Evolutionary conservation across 2,113 vertebrate species (phyloP).

Genomic region (Daubentonia madagascariensis): DNA sequence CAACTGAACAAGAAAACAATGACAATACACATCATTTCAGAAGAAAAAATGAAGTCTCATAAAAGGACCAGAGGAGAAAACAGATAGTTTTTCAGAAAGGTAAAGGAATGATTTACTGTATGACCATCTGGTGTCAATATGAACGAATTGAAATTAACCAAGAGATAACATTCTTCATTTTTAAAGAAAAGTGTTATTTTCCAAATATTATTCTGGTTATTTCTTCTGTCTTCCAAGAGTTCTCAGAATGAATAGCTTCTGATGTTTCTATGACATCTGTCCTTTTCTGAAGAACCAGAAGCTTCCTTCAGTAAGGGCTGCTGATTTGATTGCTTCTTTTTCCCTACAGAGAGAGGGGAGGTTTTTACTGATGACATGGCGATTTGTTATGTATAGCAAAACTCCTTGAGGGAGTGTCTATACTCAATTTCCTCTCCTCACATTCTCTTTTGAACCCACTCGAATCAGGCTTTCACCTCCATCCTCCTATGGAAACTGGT

Average conservation of each 20-base stretch:
- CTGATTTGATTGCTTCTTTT: neutral
- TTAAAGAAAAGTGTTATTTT: conserved; percentile 13
- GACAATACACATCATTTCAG: neutral
- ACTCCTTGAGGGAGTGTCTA: neutral
- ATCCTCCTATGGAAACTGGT: neutral
- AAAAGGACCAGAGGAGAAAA: neutral
- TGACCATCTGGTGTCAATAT: neutral
- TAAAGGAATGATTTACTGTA: neutral
- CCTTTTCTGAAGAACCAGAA: neutral
- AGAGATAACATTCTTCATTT: neutral
- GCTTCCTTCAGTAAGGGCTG: neutral
- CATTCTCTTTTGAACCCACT: neutral
- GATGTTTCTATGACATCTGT: neutral
- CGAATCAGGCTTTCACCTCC: neutral
- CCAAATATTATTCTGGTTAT: neutral
- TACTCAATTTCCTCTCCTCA: neutral
- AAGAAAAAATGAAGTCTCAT: neutral
- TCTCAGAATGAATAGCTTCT: neutral
- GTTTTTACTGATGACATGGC: neutral
- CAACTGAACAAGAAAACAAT: neutral
- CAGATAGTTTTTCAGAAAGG: neutral
- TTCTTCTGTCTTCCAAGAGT: neutral
- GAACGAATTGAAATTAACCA: neutral
- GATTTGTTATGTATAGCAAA: neutral
- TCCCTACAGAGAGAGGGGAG: neutral